Base-by-base conservation (phyloP, 2,797 vertebrate genomes). In the Ficedula albicollis region DNA sequence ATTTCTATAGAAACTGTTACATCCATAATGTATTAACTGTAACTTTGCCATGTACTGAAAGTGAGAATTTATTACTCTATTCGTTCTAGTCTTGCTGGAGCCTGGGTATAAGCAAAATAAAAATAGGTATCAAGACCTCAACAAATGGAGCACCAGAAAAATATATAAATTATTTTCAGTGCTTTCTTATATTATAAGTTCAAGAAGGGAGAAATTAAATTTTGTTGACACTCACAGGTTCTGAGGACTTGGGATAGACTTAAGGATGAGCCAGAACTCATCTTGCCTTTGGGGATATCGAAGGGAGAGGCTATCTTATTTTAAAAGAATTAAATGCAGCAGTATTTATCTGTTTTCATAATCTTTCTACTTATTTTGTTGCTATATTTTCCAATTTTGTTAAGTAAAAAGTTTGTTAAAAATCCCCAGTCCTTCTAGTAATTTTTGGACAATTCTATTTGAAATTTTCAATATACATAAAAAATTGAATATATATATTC, bases 261-360 rank as follows among this genome's bases (percentile, higher is more conserved):
- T 72, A 90, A 95, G 77, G 49, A 81, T 41, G 64, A 95, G 49
- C 94, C 82, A 85, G 46, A 83, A 34, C 63, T 68, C 60, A 32
- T 9, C 68, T 95, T 90, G 69, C 48, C 69, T 96, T 94, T 95
- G 92, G 93, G 90, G 58, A 52, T 90, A 55, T 44, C 84, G 60
- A 89, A 95, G 58, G 38, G 72, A 84, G 95, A 93, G 72, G 63
- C 82, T 90, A 14, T 64, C 25, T 68, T 80, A 91, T 6, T 8
- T 58, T 91, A 85, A 93, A 86, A 79, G 23, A 95, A 83, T 46
- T 74, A 62, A 94, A 72, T 64, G 76, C 34, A 86, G 49, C 8
- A 58, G 20, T 72, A 64, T 20, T 32, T 92, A 80, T 90, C 85
- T 84, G 38, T 90, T 96, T 93, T 91, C 63, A 59, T 94, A 77